phyloP scores from a whole-genome alignment of 2,797 vertebrate genomes.

The Brotula barbata region DNA sequence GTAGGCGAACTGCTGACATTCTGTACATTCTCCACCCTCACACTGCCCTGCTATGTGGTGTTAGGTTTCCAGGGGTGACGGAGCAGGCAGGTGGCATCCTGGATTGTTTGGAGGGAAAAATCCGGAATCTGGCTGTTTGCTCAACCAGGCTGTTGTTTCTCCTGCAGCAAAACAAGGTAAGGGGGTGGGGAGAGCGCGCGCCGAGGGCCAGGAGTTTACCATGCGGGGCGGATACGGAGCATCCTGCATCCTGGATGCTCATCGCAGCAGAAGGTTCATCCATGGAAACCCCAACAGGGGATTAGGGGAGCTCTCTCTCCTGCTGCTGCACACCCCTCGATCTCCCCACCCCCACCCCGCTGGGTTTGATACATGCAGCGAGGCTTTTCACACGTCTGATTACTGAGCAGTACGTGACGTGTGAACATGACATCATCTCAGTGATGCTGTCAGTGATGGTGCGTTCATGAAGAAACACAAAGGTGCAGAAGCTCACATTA shows the following conservation, averaged over 20 bases:
- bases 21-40: slow-evolving; percentile 15
- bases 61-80: slow-evolving; percentile 55
- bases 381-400: too few relatives aligned
- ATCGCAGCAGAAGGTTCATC: slow-evolving; percentile 62
- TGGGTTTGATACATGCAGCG: too few relatives aligned
- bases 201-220: slow-evolving; percentile 40
- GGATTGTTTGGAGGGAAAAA: slow-evolving; percentile 69
- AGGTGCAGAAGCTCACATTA: too few relatives aligned
- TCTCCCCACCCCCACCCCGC: too few relatives aligned
- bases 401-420: too few relatives aligned
- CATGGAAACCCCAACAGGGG: slow-evolving; percentile 73
- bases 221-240: slow-evolving; percentile 62
- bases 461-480: too few relatives aligned
- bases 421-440: too few relatives aligned
- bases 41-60: slow-evolving; percentile 22
- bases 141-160: slow-evolving; percentile 55
- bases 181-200: slow-evolving; percentile 21
- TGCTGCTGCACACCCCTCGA: not conserved
- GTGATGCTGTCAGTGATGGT: too few relatives aligned
- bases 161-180: slow-evolving; percentile 48
- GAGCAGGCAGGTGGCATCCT: slow-evolving; percentile 61
- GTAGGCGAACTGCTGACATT: slow-evolving; percentile 17
- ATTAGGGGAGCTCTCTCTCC: slow-evolving; percentile 33
- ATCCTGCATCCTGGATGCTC: slow-evolving; percentile 83
- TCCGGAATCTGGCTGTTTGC: slow-evolving; percentile 73